These are phyloP conservation scores for Pipistrellus kuhlii DNA, from an alignment of 2,797 vertebrate species.

Conservation along the genomic window DNA sequence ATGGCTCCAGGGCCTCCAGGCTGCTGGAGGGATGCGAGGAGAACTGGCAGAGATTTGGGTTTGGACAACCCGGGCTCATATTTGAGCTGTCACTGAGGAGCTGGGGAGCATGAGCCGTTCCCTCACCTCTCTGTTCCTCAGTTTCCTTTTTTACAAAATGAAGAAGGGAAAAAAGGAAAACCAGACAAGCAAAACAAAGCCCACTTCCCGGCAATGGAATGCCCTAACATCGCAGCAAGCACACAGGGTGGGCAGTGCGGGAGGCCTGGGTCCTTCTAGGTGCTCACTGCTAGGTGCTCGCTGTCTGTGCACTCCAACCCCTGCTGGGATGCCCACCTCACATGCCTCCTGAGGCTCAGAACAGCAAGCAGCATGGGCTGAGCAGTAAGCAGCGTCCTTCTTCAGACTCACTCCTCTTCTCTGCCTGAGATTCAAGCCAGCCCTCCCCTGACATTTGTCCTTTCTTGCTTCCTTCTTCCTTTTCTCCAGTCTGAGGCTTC, in stretches of 20 bases:
- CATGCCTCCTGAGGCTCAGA: background rate
- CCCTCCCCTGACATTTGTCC: background rate
- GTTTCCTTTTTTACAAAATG: background rate
- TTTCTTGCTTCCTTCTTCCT: fast-evolving
- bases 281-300: background rate
- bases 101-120: background rate
- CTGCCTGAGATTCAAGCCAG: background rate
- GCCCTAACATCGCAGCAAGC: background rate
- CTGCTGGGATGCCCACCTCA: background rate
- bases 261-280: background rate
- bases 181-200: background rate
- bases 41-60: background rate
- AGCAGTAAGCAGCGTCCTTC: background rate
- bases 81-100: background rate
- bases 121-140: background rate
- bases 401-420: background rate
- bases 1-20: background rate
- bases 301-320: background rate
- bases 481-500: background rate
- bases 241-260: no score
- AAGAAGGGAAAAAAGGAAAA: background rate
- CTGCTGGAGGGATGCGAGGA: background rate
- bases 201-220: background rate
- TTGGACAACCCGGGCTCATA: background rate
- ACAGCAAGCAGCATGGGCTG: background rate